These are phyloP conservation scores for Cerceris ruficornis DNA, from an alignment of 2,888 invertebrate species.

Conservation along the genomic window DNA sequence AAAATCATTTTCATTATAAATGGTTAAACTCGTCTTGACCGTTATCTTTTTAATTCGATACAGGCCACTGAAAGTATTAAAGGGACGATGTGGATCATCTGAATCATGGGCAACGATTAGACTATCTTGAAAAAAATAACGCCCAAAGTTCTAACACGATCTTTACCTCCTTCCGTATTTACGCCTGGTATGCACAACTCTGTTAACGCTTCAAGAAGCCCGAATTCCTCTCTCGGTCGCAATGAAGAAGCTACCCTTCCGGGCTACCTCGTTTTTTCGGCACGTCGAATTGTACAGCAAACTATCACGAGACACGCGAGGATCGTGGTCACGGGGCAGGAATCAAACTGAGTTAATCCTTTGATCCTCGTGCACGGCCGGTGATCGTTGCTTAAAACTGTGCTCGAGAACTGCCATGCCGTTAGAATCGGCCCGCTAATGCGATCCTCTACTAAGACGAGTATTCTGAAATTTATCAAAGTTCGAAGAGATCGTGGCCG, in stretches of 20 bases:
- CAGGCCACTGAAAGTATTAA: too few species aligned
- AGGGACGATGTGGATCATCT: too few species aligned
- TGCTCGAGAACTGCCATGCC: conserved; percentile 10
- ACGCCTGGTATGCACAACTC: not conserved
- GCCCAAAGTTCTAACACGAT: too few species aligned
- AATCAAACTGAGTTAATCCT: conserved; percentile 42
- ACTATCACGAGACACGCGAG: not conserved
- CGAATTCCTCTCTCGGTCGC: not conserved
- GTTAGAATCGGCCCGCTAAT: conserved; percentile 63
- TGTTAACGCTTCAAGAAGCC: not conserved
- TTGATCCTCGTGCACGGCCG: conserved; percentile 38
- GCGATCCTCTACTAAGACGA: conserved; percentile 61
- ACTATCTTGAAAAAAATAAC: too few species aligned
- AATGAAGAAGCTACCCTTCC: not conserved
- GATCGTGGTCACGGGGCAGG: conserved; percentile 6
- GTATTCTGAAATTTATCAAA: conserved; percentile 75
- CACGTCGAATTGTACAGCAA: not conserved
- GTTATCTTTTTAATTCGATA: too few species aligned
- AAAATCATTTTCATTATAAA: too few species aligned
- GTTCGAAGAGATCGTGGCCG: conserved; percentile 66
- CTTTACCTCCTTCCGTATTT: not conserved
- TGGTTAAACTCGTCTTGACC: too few species aligned
- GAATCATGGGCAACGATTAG: too few species aligned
- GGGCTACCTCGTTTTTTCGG: not conserved
- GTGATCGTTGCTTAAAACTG: conserved; percentile 14